Percentiles rank a stretch among this genome's conserved stretches.
These are phyloP conservation scores for Ivindomyrus marchei DNA, from an alignment of 2,113 vertebrate genomes.

Conservation along the genomic window DNA sequence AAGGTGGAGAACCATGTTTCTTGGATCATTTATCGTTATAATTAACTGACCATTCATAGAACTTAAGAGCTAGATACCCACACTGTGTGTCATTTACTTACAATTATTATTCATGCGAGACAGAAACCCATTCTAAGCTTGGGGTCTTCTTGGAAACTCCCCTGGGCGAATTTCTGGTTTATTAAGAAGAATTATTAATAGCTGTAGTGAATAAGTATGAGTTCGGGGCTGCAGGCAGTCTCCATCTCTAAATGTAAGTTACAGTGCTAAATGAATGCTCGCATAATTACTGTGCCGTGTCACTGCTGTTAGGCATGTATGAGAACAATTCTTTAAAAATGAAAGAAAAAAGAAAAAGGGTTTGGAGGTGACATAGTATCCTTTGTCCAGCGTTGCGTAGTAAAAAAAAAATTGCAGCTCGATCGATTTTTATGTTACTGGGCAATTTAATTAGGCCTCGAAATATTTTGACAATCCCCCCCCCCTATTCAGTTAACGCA, in stretches of 20 bases:
- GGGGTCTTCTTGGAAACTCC: neutral
- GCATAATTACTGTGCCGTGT: neutral
- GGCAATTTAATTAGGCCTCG: neutral
- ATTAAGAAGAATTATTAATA: neutral
- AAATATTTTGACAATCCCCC: neutral
- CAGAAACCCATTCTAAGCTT: neutral
- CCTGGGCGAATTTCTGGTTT: neutral
- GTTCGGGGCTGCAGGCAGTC: neutral
- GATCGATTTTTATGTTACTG: neutral
- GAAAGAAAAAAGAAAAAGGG: neutral
- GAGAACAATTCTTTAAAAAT: neutral
- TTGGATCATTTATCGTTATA: neutral
- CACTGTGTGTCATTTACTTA: neutral
- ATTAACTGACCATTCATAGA: neutral
- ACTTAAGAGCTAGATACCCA: neutral
- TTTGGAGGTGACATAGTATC: neutral
- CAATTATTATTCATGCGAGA: neutral
- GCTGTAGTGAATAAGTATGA: neutral
- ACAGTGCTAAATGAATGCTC: neutral
- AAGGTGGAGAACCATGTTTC: neutral
- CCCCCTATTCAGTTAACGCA: neutral
- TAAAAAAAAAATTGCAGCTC: neutral
- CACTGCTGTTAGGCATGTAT: neutral
- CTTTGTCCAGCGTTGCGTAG: neutral
- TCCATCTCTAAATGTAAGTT: neutral